Conservation (phyloP, 2,797 vertebrate genomes). For the Megalops cyprinoides region DNA sequence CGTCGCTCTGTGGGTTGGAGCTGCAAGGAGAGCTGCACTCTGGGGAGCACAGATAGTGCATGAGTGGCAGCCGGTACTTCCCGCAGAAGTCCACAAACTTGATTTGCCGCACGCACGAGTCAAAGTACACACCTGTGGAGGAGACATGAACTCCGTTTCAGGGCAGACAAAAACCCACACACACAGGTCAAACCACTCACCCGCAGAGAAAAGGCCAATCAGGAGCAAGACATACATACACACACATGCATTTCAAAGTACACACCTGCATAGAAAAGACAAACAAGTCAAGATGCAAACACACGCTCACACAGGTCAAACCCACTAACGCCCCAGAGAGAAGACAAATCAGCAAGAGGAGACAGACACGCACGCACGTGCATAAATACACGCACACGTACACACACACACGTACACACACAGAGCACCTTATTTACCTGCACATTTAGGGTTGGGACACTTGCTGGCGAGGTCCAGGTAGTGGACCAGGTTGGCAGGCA, state of each 20-base stretch:
- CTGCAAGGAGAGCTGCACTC: slow-evolving; percentile 93
- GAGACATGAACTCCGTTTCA: slow-evolving; percentile 17
- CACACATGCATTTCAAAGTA: background rate
- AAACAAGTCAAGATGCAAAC: background rate
- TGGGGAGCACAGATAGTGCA: slow-evolving; percentile 99
- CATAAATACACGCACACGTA: background rate
- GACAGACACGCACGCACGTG: background rate
- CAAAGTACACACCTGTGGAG: slow-evolving; percentile 95
- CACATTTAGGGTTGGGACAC: slow-evolving; percentile 97
- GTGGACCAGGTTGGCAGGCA: slow-evolving; percentile 82
- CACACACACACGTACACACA: background rate
- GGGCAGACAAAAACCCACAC: no score
- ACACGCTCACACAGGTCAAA: background rate
- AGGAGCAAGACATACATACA: no score
- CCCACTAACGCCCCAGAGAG: background rate
- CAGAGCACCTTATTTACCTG: slow-evolving; percentile 72
- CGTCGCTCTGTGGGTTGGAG: slow-evolving; percentile 94
- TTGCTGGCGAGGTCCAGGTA: slow-evolving; percentile 95
- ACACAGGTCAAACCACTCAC: background rate
- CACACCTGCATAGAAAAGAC: background rate
- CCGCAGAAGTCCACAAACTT: slow-evolving; percentile 99
- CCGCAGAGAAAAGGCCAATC: background rate
- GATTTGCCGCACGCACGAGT: slow-evolving; percentile 97
- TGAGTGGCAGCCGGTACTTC: slow-evolving; percentile 95
- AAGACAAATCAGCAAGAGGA: no score